Percentiles rank a stretch among this genome's conserved stretches.
These are phyloP conservation scores for Neoascia interrupta DNA, from an alignment of 2,888 invertebrate species.

Conservation along the genomic window DNA sequence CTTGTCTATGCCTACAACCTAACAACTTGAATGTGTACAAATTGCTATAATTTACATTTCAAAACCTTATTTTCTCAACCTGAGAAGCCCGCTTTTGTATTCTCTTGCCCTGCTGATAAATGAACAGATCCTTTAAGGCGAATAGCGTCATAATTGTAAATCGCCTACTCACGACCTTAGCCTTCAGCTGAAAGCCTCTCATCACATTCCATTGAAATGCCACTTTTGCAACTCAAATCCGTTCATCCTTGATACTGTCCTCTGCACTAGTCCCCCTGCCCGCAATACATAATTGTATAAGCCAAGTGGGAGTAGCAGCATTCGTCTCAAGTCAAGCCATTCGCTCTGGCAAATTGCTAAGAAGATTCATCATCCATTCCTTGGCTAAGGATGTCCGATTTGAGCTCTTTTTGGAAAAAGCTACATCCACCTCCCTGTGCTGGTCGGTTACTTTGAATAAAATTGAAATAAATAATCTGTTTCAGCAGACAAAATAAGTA, in stretches of 20 bases:
- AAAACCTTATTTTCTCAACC: no score
- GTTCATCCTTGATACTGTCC: conserved; percentile 12
- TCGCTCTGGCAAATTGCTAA: conserved; percentile 51
- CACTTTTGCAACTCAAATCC: conserved; percentile 28
- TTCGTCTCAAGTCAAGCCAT: conserved; percentile 28
- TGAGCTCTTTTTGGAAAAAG: conserved; percentile 33
- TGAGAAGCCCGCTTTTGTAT: no score
- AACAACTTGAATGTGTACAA: no score
- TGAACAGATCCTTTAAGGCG: no score
- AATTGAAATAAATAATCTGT: conserved; percentile 53
- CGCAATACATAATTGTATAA: conserved; percentile 19
- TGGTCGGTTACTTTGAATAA: conserved; percentile 49
- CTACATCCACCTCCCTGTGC: conserved; percentile 10
- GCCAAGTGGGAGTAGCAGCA: neutral
- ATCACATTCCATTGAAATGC: conserved; percentile 31
- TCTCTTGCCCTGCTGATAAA: no score
- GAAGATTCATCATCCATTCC: conserved; percentile 54
- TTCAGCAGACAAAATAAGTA: neutral
- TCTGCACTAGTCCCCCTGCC: conserved; percentile 12
- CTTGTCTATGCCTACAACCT: no score
- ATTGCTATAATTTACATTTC: no score
- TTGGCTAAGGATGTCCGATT: conserved; percentile 33
- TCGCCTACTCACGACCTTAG: conserved; percentile 17
- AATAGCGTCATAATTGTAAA: conserved; percentile 22
- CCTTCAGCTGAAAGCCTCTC: conserved; percentile 14